Conservation (phyloP, 2,797 vertebrate species). For the Accipiter minullus region DNA sequence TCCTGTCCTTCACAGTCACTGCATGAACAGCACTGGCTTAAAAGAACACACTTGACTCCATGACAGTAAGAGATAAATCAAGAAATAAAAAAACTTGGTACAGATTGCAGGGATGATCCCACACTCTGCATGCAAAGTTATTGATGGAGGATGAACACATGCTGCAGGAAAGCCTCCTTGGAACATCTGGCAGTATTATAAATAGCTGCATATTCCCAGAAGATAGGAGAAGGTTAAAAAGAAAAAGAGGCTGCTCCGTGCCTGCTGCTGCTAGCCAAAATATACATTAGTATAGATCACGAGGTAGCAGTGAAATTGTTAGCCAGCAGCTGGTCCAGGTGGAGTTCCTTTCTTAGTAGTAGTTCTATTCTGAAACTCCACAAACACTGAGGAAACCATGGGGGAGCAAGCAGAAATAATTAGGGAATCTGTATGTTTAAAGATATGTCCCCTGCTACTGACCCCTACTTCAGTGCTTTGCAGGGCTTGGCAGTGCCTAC, state of each 20-base stretch:
- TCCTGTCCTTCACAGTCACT: neutral
- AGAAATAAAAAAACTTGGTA: neutral
- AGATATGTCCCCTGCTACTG: neutral
- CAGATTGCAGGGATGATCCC: neutral
- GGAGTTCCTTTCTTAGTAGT: neutral
- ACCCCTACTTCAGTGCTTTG: neutral
- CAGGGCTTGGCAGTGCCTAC: neutral
- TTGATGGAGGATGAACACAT: neutral
- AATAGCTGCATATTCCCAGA: neutral
- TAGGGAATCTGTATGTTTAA: neutral
- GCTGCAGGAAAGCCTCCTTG: neutral
- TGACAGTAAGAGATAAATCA: neutral
- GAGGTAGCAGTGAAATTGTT: neutral
- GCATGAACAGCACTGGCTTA: neutral
- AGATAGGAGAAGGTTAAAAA: neutral
- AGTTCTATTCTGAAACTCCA: neutral
- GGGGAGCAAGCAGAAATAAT: neutral
- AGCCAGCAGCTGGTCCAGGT: neutral
- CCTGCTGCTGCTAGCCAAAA: neutral
- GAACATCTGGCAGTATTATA: conserved; percentile 19
- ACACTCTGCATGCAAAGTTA: neutral
- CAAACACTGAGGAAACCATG: neutral
- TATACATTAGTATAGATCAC: neutral
- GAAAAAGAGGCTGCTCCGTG: neutral
- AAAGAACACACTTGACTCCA: neutral